phyloP scores from a whole-genome alignment of 1,140 invertebrate genomes.

The Pachypeltis micranthus region DNA sequence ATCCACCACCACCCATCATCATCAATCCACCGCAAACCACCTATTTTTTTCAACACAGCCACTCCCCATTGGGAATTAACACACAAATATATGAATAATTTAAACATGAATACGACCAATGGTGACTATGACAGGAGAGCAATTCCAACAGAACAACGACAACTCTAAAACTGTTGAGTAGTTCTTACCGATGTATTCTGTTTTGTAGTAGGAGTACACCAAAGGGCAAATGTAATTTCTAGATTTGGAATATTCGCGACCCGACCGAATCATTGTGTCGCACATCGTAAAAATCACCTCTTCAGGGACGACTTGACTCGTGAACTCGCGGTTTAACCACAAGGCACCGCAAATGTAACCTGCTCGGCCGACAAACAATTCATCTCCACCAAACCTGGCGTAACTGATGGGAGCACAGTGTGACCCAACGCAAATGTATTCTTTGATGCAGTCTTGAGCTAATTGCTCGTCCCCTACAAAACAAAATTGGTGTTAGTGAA shows the following conservation, averaged over 20 bases:
- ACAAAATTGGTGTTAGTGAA: too few species aligned
- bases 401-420: slow-evolving; percentile 41
- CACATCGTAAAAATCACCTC: slow-evolving; percentile 50
- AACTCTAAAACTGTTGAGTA: too few species aligned
- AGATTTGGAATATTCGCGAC: slow-evolving; percentile 48
- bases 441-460: neutral
- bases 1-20: too few species aligned
- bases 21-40: too few species aligned
- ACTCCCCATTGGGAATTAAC: too few species aligned
- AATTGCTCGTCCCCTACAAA: slow-evolving; percentile 2
- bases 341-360: slow-evolving; percentile 65
- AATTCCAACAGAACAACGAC: too few species aligned
- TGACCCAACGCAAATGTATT: slow-evolving; percentile 25
- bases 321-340: slow-evolving; percentile 51
- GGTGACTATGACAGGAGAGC: too few species aligned
- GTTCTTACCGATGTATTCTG: slow-evolving; percentile 56
- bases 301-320: slow-evolving; percentile 39
- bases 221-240: slow-evolving; percentile 47
- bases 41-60: too few species aligned
- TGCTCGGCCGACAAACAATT: slow-evolving; percentile 68
- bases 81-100: too few species aligned
- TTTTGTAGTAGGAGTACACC: slow-evolving; percentile 78
- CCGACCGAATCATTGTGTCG: slow-evolving; percentile 53
- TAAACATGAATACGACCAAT: neutral
- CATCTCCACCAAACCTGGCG: slow-evolving; percentile 60